Base-by-base conservation (phyloP, 1,140 invertebrate genomes). In the Cherax quadricarinatus region DNA sequence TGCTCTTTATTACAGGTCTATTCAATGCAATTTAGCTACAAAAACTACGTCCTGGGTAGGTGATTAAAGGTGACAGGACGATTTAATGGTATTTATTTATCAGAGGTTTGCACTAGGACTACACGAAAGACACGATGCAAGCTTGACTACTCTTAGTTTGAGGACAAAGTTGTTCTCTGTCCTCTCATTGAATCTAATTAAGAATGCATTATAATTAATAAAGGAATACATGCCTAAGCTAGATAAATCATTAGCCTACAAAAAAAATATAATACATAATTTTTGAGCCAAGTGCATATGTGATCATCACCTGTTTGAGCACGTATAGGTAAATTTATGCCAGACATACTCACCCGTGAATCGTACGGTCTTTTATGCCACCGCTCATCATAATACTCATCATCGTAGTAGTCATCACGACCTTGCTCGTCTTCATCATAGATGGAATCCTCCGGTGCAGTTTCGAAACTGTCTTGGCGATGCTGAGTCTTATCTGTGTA, bases 401-500 rank as follows among this genome's bases (percentile, higher is more conserved):
- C 93, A 73, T 91, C 81, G 57, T 94, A 93, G 89, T 91, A 93
- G 30, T 94, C 89, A 84, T 92, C 91, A 48, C 53, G 84, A 73
- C 88, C 75, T n/a, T 83, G 86, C 21, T 88, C 83, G 7, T 85
- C 83, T 18, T 90, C 88, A n/a, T 94, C 92, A 24, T 93, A 91
- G 51, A 93, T 75, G 16, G 94, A 93, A 70, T 90, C 88, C 21
- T 94, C 93, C 9, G 91, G 93, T 3, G 89, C 93, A 3, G 93
- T 93, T 49, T 94, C 93, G 82, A 92, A 93, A 70, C 93, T 94
- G 81, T 94, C 94, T 57, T 92, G 92, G n/a, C 86, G 88, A 18
- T 82, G 92, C 73, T 93, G 93, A 24, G 92, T 93, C 62, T 92
- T 90, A 66, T 94, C 93, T 51, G 92, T 91, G 30, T 83, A 53